Conservation (phyloP, 2,888 invertebrate species). For the Rhagonycha lutea region DNA sequence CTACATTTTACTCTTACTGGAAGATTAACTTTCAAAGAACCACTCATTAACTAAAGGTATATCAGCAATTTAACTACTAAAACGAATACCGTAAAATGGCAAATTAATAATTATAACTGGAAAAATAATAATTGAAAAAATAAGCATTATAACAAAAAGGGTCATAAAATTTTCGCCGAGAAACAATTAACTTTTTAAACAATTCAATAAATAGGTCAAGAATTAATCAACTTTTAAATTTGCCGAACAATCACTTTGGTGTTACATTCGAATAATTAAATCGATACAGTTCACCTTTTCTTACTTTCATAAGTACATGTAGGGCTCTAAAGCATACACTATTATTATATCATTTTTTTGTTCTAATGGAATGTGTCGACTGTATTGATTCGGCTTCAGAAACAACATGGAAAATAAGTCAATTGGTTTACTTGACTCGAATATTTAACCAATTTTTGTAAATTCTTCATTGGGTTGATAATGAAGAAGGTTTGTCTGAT, state of each 20-base stretch:
- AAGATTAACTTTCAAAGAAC: conserved; percentile 1
- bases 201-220: not conserved
- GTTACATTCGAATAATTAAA: not conserved
- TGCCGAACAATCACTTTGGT: not conserved
- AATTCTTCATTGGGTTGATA: not conserved
- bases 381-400: not conserved
- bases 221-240: not conserved
- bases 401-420: not conserved
- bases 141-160: not conserved
- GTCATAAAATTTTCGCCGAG: not conserved
- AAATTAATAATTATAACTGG: not conserved
- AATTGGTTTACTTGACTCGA: too few relatives aligned
- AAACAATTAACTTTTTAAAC: not conserved
- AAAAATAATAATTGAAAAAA: not conserved
- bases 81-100: not conserved
- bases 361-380: not conserved
- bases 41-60: not conserved
- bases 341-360: not conserved
- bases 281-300: not conserved
- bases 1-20: conserved; percentile 1
- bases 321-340: not conserved
- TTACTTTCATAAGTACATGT: not conserved
- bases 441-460: not conserved
- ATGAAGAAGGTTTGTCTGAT: not conserved
- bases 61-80: not conserved